These are phyloP conservation scores for Plecturocebus donacophilus DNA, from an alignment of 2,113 vertebrate species.

Conservation along the genomic window DNA sequence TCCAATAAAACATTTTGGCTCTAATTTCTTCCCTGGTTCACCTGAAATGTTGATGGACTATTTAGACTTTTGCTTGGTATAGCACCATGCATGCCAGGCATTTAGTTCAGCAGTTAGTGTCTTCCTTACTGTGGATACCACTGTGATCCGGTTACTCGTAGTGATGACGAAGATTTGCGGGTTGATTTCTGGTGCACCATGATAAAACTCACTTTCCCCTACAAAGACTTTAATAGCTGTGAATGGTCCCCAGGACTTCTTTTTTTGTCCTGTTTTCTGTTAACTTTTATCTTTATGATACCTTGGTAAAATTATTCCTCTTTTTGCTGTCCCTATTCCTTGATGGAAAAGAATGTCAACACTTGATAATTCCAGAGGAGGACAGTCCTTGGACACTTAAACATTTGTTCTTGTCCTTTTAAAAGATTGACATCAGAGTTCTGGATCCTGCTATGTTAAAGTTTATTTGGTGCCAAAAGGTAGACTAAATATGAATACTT, in stretches of 20 bases:
- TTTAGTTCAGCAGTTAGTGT: background rate
- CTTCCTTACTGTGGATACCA: background rate
- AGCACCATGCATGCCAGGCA: background rate
- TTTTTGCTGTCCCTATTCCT: background rate
- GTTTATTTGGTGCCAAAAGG: background rate
- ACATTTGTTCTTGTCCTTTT: background rate
- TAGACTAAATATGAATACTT: background rate
- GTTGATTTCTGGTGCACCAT: background rate
- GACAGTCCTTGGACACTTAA: background rate
- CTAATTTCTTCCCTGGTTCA: background rate
- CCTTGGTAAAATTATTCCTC: background rate
- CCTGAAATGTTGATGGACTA: background rate
- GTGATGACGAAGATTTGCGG: background rate
- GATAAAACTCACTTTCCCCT: background rate
- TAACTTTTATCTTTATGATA: constrained; percentile 20
- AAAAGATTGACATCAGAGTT: background rate
- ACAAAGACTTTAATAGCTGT: background rate
- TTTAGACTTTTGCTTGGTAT: background rate
- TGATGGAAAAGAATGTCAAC: background rate
- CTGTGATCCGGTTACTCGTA: background rate
- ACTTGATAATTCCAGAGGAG: background rate
- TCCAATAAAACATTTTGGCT: background rate
- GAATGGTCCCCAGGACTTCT: background rate
- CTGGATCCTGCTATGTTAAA: background rate
- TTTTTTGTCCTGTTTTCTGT: background rate